Evolutionary conservation across 2,113 vertebrate species (phyloP), one percentile per base, ranked within the genome.

Genomic region (Galbula dea): DNA sequence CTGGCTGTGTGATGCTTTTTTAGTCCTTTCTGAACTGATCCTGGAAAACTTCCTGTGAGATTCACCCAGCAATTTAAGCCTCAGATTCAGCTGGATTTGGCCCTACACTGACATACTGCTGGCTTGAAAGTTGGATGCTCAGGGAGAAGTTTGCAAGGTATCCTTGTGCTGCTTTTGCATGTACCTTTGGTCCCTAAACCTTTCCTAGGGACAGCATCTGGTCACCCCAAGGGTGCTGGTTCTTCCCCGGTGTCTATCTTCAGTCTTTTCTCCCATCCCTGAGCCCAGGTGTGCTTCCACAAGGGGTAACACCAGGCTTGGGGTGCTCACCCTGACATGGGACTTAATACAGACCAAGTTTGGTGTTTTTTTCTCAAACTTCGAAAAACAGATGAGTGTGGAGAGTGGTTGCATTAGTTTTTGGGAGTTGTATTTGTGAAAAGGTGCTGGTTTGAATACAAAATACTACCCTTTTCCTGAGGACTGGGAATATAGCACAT

Each of bases 241-340:
- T 19, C 41, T 43, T 43, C 43, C 26, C 59, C 7, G 12, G 0
- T 0, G 8, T 21, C 45, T 3, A 0, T 36, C 1, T 48, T 45
- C 5, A 69, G 12, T 65, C 67, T 22, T 57, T 66, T 75, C 2
- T 49, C 5, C 26, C 18, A 7, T 5, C 41, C n/a, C 14, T 43
- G 24, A 13, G 20, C 19, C 45, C 23, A 46, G 11, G 2, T 0
- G 0, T 22, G 7, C 43, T 66, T 45, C 32, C n/a, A 23, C 0
- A 0, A 57, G 66, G 37, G 29, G 13, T 32, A 59, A 29, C 2
- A 2, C 11, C 13, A 30, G 17, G 19, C 9, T 90, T 23, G 2
- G 9, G 16, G 20, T 2, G 4, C 30, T 77, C 18, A 16, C 15
- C 41, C 30, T 51, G 4, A 2, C 1, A 5, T 49, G 11, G 36